A percentile compares a stretch with the other conserved stretches of the same genome.
These are phyloP conservation scores for Semnornis frantzii DNA, from an alignment of 2,113 vertebrate species.

Conservation along the genomic window DNA sequence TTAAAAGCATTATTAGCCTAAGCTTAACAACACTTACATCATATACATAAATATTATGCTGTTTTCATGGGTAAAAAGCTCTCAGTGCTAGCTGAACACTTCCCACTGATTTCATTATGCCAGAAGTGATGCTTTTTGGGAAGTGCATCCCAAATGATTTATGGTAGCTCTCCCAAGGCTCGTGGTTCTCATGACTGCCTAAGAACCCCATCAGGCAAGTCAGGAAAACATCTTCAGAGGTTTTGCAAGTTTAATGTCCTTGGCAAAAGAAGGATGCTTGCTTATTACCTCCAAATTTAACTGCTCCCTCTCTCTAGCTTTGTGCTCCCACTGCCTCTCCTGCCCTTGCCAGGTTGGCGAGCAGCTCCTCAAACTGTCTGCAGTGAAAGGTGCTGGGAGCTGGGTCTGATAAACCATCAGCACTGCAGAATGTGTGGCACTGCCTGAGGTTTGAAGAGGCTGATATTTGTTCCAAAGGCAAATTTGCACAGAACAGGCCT, in stretches of 20 bases:
- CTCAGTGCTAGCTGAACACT: neutral
- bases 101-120: neutral
- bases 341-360: neutral
- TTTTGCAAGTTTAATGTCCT: neutral
- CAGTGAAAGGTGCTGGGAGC: neutral
- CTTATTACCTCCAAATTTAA: neutral
- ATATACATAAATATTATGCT: slow-evolving; percentile 34
- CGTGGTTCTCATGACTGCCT: neutral
- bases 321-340: neutral
- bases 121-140: neutral
- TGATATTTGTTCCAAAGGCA: slow-evolving; percentile 23
- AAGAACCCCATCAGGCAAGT: neutral
- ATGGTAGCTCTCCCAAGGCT: neutral
- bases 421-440: neutral
- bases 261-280: neutral
- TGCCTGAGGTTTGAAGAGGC: neutral
- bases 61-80: slow-evolving; percentile 33
- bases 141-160: neutral
- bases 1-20: slow-evolving; percentile 25
- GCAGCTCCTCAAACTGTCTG: neutral
- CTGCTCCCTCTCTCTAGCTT: neutral
- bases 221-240: neutral
- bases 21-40: slow-evolving; percentile 28
- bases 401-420: neutral
- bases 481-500: neutral